Percentiles rank a stretch among this genome's conserved stretches.
Evolutionary conservation across 2,888 invertebrate genomes (phyloP).

Genomic region (Orthosia gracilis): DNA sequence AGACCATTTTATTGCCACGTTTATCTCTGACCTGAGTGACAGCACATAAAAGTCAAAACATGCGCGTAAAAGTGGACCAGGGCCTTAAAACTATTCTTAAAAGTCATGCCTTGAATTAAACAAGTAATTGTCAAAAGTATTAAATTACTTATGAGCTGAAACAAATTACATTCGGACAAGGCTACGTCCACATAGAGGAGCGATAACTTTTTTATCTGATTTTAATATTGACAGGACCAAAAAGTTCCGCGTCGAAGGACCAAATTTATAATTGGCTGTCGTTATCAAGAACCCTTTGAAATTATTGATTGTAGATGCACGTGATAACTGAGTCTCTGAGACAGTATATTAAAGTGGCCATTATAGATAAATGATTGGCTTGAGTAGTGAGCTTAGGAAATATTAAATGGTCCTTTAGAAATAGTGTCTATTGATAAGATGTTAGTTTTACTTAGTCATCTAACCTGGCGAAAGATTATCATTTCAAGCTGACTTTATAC

Average conservation of each 20-base stretch:
- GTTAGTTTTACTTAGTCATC: constrained; percentile 1
- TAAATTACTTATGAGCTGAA: constrained; percentile 52
- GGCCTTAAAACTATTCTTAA: constrained; percentile 66
- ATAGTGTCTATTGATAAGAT: constrained; percentile 5
- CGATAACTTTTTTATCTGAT: constrained; percentile 23
- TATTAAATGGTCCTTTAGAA: constrained; percentile 27
- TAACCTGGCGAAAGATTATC: background rate
- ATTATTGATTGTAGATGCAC: constrained; percentile 18
- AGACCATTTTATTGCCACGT: background rate
- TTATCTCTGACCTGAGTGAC: constrained; percentile 8
- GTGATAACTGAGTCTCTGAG: constrained; percentile 14
- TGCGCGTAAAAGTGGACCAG: constrained; percentile 72
- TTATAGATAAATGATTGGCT: constrained; percentile 30
- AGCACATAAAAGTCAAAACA: constrained; percentile 30
- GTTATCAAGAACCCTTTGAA: constrained; percentile 20
- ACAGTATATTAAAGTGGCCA: constrained; percentile 26
- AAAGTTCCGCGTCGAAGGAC: constrained; percentile 21
- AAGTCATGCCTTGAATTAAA: constrained; percentile 70
- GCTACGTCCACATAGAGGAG: constrained; percentile 35
- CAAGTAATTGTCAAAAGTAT: constrained; percentile 55
- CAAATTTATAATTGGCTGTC: constrained; percentile 1
- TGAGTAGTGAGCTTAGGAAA: constrained; percentile 7
- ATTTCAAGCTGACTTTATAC: background rate
- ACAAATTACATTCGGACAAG: constrained; percentile 65
- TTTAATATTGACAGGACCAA: constrained; percentile 27